A percentile compares a stretch with the other conserved stretches of the same genome.
Conservation (phyloP, 2,888 invertebrate species). For the Pollenia labialis region DNA sequence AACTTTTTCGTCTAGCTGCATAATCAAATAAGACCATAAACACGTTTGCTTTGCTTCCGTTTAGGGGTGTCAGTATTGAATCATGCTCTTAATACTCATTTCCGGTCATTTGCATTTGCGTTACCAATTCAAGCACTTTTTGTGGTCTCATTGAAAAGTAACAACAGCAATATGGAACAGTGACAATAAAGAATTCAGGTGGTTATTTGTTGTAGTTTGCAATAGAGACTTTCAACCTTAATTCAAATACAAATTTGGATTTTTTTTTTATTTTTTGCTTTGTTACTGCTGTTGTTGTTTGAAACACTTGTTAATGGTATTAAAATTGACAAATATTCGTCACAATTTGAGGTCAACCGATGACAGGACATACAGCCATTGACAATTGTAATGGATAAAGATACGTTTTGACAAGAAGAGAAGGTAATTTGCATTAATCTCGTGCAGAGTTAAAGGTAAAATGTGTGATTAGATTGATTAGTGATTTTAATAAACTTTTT, state of each 20-base stretch:
- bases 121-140: slow-evolving; percentile 49
- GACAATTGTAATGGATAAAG: slow-evolving; percentile 11
- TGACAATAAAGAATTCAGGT: slow-evolving; percentile 10
- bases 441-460: background rate
- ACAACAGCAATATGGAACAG: background rate
- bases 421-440: background rate
- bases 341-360: slow-evolving; percentile 56
- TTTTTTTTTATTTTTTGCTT: background rate
- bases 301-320: slow-evolving; percentile 32
- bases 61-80: slow-evolving; percentile 28
- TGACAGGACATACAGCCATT: slow-evolving; percentile 36
- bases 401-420: background rate
- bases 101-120: slow-evolving; percentile 64
- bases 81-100: slow-evolving; percentile 66
- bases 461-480: no score
- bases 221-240: slow-evolving; percentile 1
- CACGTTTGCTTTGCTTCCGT: slow-evolving; percentile 18
- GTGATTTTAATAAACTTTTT: no score
- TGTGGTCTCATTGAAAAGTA: slow-evolving; percentile 54
- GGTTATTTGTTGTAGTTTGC: slow-evolving; percentile 27
- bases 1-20: background rate
- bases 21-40: slow-evolving; percentile 5
- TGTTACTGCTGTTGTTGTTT: slow-evolving; percentile 6
- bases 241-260: background rate
- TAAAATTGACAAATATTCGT: slow-evolving; percentile 61